Evolutionary conservation across 2,797 vertebrate genomes (phyloP), one percentile per base, ranked within the genome.

Genomic region (Sciurus carolinensis): DNA sequence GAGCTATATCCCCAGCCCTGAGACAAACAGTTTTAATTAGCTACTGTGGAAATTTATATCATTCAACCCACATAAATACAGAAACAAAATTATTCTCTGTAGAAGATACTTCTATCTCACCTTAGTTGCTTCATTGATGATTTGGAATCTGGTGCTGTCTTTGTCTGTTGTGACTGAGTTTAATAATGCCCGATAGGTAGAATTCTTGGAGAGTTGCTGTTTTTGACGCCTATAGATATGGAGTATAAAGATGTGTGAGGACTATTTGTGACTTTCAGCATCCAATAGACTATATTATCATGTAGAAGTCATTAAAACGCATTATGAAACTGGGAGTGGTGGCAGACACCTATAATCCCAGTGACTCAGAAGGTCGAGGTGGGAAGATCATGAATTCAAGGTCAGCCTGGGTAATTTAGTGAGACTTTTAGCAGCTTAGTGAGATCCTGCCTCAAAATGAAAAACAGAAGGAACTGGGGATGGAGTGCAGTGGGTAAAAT

Each of bases 141-240:
- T 96, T 52, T 99, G 98, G 96, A 99, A 98, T 9, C 94, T 98
- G 9, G 99, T 99, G 72, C 97, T 98, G 42, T 97, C 98, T 95
- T 99, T 98, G 76, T 97, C 98, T 95, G 99, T 95, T 3, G 97
- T 98, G 95, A 99, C 91, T 71, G 99, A 99, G 92, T 99, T 99
- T 97, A 99, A 77, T 77, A 99, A 98, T 26, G 98, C 98, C 88
- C 8, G 97, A 96, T 99, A 99, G 28, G 97, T 98, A 87, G 98
- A 98, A 80, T 98, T 93, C 90, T 95, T 98, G n/a, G 98, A 98
- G 82, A 92, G 96, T 5, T 98, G 96, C 95, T 97, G 97, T 89
- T 99, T 99, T 98, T 99, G 99, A 82, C 99, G 98, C 97, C 99
- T 99, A 64, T 64, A 89, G 81, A 94, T 18, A 96, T 11, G 92